Evolutionary conservation across 92 coral and sea anemone species (phyloP).

Genomic region (Montipora capitata): DNA sequence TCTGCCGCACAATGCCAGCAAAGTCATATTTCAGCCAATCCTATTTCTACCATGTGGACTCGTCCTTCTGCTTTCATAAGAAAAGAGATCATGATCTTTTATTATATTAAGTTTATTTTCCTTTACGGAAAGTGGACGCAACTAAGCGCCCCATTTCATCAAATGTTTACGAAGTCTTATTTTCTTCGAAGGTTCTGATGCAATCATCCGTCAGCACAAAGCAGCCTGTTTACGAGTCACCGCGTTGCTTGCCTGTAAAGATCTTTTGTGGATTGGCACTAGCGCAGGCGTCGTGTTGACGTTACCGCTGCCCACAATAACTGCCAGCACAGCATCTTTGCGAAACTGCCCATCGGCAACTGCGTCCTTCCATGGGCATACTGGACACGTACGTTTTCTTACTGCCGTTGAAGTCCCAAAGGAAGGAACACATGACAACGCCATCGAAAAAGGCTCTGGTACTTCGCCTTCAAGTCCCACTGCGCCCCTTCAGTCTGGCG

Average conservation of each 20-base stretch:
- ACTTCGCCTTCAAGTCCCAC: constrained; percentile 70
- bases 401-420: constrained; percentile 97
- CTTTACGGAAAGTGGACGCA: too few relatives aligned
- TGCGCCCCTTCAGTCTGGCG: constrained; percentile 74
- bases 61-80: too few relatives aligned
- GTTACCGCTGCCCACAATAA: constrained; percentile 94
- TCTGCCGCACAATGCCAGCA: too few relatives aligned
- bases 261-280: constrained; percentile 98
- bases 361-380: constrained; percentile 98
- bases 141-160: too few relatives aligned
- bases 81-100: background rate
- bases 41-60: too few relatives aligned
- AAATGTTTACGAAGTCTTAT: background rate
- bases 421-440: constrained; percentile 79
- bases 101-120: too few relatives aligned
- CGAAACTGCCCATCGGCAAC: constrained; percentile 96
- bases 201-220: constrained; percentile 98
- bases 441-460: constrained; percentile 73
- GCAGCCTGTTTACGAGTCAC: constrained; percentile 99
- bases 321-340: constrained; percentile 94
- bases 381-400: constrained; percentile 98
- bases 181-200: constrained; percentile 90
- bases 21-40: too few relatives aligned
- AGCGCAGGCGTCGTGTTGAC: constrained; percentile 99
- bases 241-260: constrained; percentile 95